These are phyloP conservation scores for Perizoma flavofasciatum DNA, from an alignment of 2,888 invertebrate genomes.

Conservation along the genomic window DNA sequence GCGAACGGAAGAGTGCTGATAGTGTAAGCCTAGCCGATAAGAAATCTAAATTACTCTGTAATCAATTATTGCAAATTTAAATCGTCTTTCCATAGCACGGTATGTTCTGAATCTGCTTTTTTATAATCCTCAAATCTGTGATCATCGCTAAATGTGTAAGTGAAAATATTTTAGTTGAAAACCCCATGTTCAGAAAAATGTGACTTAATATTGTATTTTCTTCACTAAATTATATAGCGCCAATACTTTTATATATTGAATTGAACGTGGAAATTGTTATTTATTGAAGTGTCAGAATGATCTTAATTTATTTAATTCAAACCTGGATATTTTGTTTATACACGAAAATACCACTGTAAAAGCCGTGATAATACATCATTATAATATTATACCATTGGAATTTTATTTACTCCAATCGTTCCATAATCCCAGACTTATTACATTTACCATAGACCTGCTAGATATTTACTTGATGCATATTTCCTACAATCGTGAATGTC, in stretches of 20 bases:
- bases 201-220: constrained; percentile 51
- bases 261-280: constrained; percentile 79
- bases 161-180: constrained; percentile 75
- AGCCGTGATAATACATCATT: constrained; percentile 82
- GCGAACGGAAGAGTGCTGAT: constrained; percentile 73
- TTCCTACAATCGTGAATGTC: too few species aligned
- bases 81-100: constrained; percentile 81
- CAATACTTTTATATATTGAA: constrained; percentile 64
- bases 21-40: constrained; percentile 78
- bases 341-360: constrained; percentile 82
- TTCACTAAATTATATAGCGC: constrained; percentile 70
- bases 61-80: constrained; percentile 80
- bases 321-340: constrained; percentile 81
- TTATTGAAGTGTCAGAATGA: constrained; percentile 79
- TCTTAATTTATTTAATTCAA: constrained; percentile 81
- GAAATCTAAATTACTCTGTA: constrained; percentile 82
- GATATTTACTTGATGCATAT: too few species aligned
- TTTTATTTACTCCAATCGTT: constrained; percentile 61
- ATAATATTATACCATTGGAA: constrained; percentile 76
- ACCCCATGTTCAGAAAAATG: constrained; percentile 62
- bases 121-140: constrained; percentile 83
- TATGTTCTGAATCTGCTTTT: constrained; percentile 82
- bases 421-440: too few species aligned
- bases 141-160: constrained; percentile 81
- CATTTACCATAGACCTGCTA: too few species aligned